A percentile compares a stretch with the other conserved stretches of the same genome.
Evolutionary conservation across 2,113 vertebrate genomes (phyloP).

Genomic region (Anas platyrhynchos): DNA sequence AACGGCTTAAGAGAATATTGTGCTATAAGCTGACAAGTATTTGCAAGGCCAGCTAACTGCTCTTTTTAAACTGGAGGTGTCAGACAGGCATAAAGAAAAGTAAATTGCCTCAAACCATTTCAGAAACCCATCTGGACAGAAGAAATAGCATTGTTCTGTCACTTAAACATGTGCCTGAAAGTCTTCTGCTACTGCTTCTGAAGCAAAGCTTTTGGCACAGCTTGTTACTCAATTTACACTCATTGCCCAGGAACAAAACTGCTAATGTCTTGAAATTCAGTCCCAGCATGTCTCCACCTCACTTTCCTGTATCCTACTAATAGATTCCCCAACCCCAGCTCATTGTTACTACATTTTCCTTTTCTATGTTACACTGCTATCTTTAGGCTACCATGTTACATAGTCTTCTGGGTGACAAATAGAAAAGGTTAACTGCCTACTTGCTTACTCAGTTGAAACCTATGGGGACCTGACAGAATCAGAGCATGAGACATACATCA

Average conservation of each 20-base stretch:
- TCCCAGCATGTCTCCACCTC: background rate
- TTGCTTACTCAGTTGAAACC: background rate
- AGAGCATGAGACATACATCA: background rate
- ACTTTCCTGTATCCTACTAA: background rate
- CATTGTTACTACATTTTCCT: background rate
- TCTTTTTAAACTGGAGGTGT: background rate
- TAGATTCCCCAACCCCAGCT: background rate
- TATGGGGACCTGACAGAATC: background rate
- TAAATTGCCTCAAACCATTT: background rate
- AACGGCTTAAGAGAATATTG: background rate
- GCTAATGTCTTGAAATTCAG: background rate
- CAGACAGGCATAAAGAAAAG: background rate
- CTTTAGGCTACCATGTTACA: background rate
- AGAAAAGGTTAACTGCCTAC: background rate
- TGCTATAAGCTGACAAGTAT: background rate
- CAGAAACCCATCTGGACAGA: background rate
- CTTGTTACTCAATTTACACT: background rate
- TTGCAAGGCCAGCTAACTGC: background rate
- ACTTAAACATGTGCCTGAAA: background rate
- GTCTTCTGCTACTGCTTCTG: background rate
- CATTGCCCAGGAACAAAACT: background rate
- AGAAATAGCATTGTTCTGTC: background rate
- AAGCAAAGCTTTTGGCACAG: background rate
- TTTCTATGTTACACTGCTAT: background rate
- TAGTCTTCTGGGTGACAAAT: background rate